Percentiles rank a stretch among this genome's conserved stretches.
Evolutionary conservation across 2,888 invertebrate species (phyloP).

Genomic region (Platycheirus albimanus): DNA sequence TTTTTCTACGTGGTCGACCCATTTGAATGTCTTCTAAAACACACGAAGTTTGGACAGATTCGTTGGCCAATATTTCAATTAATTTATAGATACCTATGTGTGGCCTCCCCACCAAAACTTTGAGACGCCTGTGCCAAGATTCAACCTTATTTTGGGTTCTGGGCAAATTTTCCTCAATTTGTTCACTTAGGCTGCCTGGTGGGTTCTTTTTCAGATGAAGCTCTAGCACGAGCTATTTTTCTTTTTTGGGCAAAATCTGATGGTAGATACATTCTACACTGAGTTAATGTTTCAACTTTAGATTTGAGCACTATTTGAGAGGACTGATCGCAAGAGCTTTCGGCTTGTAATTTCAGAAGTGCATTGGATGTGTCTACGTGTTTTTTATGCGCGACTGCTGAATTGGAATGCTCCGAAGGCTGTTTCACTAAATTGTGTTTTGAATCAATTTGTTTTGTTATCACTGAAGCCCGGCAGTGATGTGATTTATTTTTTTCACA

Average conservation of each 20-base stretch:
- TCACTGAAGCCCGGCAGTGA: constrained; percentile 52
- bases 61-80: background rate
- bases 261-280: constrained; percentile 34
- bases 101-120: constrained; percentile 21
- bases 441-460: constrained; percentile 26
- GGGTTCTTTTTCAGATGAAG: background rate
- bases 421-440: no score
- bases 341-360: no score
- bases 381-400: no score
- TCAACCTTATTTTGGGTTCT: constrained; percentile 37
- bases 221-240: constrained; percentile 5
- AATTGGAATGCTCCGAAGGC: no score
- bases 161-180: constrained; percentile 19
- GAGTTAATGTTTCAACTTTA: background rate
- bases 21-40: background rate
- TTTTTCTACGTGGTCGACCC: background rate
- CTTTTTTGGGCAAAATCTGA: constrained; percentile 10
- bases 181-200: background rate
- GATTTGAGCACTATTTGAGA: background rate
- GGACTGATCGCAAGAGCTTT: background rate
- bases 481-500: background rate
- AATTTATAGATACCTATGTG: constrained; percentile 25
- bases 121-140: constrained; percentile 16
- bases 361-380: no score
- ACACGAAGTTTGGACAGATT: background rate